Conservation (phyloP, 37 sponge, comb jelly and placozoan species). For the Chondrosia reniformis region DNA sequence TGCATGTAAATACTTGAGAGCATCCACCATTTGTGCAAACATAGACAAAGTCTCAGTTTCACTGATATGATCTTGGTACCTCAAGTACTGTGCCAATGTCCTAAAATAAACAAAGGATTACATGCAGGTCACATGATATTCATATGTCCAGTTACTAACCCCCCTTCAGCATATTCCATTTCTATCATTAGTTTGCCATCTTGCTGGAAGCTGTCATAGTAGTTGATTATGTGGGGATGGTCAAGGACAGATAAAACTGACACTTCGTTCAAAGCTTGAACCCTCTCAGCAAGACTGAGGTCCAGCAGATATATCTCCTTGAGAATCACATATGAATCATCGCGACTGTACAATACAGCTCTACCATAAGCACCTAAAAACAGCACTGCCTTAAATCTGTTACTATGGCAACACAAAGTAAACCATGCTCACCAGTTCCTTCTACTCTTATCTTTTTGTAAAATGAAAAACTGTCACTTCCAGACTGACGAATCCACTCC, state of each 20-base stretch:
- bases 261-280: slow-evolving; percentile 81
- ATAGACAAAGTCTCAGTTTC: slow-evolving; percentile 79
- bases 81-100: slow-evolving; percentile 83
- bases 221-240: slow-evolving; percentile 95
- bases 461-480: slow-evolving; percentile 37
- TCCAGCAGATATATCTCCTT: slow-evolving; percentile 94
- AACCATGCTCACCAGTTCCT: slow-evolving; percentile 48
- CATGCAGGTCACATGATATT: not conserved
- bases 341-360: slow-evolving; percentile 92
- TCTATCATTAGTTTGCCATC: slow-evolving; percentile 97
- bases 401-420: not conserved
- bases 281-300: slow-evolving; percentile 70
- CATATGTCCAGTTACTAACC: slow-evolving; percentile 52
- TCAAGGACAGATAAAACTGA: slow-evolving; percentile 83
- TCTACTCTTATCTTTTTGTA: slow-evolving; percentile 79
- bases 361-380: slow-evolving; percentile 86
- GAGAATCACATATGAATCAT: slow-evolving; percentile 88
- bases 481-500: slow-evolving; percentile 60
- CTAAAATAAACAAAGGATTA: slow-evolving; percentile 31
- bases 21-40: slow-evolving; percentile 93
- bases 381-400: not conserved
- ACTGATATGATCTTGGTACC: slow-evolving; percentile 53
- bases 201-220: slow-evolving; percentile 98
- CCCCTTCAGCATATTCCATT: slow-evolving; percentile 99
- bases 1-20: slow-evolving; percentile 83